Conservation (phyloP, 2,113 vertebrate species). For the Pomatorhinus ruficollis region DNA sequence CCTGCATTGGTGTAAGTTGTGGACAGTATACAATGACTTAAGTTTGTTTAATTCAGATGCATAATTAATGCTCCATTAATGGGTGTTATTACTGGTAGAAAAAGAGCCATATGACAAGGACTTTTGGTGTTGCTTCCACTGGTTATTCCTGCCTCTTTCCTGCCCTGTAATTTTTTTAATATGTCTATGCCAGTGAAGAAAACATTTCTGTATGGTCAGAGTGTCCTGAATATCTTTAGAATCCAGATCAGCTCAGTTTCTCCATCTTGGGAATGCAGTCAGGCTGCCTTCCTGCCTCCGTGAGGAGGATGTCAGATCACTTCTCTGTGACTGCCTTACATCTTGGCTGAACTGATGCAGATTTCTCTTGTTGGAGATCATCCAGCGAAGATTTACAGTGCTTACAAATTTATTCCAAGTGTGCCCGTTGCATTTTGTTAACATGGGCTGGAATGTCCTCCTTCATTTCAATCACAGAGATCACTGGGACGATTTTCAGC, state of each 20-base stretch:
- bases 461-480: neutral
- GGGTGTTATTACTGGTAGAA: neutral
- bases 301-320: neutral
- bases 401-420: conserved; percentile 16
- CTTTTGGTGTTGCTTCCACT: neutral
- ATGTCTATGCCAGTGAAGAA: neutral
- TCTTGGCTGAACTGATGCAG: neutral
- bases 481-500: neutral
- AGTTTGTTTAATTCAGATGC: neutral
- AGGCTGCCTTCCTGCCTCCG: neutral
- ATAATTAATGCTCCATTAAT: neutral
- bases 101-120: neutral
- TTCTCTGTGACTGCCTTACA: neutral
- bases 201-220: neutral
- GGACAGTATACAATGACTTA: neutral
- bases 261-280: neutral
- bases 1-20: neutral
- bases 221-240: neutral
- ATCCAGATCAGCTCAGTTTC: neutral
- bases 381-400: neutral
- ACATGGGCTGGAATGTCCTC: neutral
- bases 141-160: neutral
- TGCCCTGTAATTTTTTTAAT: neutral
- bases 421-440: neutral
- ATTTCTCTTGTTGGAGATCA: conserved; percentile 19